Conservation (phyloP, 2,888 invertebrate genomes). For the Eudasyphora cyanicolor region DNA sequence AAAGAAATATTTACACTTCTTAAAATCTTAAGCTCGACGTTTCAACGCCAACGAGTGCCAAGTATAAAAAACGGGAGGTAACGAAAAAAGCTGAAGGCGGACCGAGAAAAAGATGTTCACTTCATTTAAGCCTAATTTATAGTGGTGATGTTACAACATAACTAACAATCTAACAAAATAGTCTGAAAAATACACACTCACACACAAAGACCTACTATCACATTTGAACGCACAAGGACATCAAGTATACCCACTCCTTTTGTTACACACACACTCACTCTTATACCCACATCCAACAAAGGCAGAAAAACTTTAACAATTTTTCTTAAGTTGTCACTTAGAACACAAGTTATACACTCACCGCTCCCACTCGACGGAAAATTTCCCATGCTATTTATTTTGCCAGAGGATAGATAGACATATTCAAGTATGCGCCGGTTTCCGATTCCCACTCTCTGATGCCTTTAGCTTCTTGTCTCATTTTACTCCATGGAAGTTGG, state of each 20-base stretch:
- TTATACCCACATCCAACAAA: background rate
- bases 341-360: conserved; percentile 62
- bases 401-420: background rate
- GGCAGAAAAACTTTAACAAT: conserved; percentile 45
- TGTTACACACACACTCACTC: background rate
- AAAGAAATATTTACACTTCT: conserved; percentile 55
- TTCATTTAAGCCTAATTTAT: conserved; percentile 67
- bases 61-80: background rate
- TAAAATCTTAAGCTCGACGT: conserved; percentile 46
- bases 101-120: conserved; percentile 59
- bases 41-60: conserved; percentile 43
- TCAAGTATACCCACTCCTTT: background rate
- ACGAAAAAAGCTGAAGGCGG: conserved; percentile 26
- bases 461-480: background rate
- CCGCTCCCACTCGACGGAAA: conserved; percentile 21
- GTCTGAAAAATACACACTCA: too few species aligned
- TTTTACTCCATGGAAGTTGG: background rate
- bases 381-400: conserved; percentile 61
- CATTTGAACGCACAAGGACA: conserved; percentile 21
- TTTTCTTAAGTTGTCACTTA: conserved; percentile 63
- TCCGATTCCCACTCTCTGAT: background rate
- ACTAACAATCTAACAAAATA: conserved; percentile 23
- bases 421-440: conserved; percentile 6
- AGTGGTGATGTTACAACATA: conserved; percentile 58
- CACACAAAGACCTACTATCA: conserved; percentile 19